Base-by-base conservation (phyloP, 2,113 vertebrate species). In the Heterochromis multidens region DNA sequence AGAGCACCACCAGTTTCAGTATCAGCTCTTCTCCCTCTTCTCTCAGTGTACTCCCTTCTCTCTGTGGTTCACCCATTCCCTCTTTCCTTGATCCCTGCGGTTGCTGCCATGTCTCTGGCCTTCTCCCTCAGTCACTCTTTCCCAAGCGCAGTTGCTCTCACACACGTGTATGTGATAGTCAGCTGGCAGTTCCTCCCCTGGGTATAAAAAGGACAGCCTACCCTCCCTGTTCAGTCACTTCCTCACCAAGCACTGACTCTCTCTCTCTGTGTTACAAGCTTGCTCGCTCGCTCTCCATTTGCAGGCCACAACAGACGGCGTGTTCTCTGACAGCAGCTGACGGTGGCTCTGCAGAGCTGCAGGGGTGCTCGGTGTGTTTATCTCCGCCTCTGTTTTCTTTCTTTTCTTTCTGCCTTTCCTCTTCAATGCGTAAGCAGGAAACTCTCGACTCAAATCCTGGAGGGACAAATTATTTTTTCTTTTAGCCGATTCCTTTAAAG, bases 101-200 rank as follows among this genome's bases (percentile, higher is more conserved):
- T 82, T 46, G 79, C 91, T 87, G 88, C 90, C 95, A 94, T 94
- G 83, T 79, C 72, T 62, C 61, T 23, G 58, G 85, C 80, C 65
- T 65, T 25, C 74, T 80, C 70, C 8, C 49, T 84, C 37, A n/a
- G 79, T 80, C 70, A 31, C 27, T 54, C 84, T 80, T 70, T 63
- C 62, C 78, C 76, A 57, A 54, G 12, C 86, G 86, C 93, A 91
- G 87, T 86, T 82, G 82, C 89, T 82, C 84, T 88, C 90, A 90
- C 94, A 93, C 94, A 76, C 58, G 78, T 80, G 94, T 93, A 95
- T 93, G 88, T 94, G 37, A 95, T 86, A 93, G 90, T 82, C 88
- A 74, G 33, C 21, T 74, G 23, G 70, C n/a, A 35, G 94, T 91
- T 94, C 93, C 94, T 89, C 94, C 89, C 83, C 58, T 4, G 33